Conservation (phyloP, 2,888 invertebrate species). For the Hetaerina titia region DNA sequence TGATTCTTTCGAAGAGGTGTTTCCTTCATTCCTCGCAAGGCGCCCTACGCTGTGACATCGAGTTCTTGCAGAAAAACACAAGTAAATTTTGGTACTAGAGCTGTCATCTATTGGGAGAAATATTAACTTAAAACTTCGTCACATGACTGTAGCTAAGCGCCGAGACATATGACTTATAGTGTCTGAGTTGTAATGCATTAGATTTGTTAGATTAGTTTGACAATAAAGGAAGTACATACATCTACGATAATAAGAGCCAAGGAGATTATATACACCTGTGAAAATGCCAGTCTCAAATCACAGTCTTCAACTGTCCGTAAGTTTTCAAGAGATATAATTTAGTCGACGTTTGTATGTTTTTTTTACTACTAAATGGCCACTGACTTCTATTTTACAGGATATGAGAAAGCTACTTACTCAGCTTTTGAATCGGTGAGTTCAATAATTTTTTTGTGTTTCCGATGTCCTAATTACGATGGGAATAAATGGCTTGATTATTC, state of each 20-base stretch:
- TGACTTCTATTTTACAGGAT: conserved; percentile 4
- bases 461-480: background rate
- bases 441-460: background rate
- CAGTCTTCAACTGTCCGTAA: conserved; percentile 42
- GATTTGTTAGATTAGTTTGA: background rate
- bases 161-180: background rate
- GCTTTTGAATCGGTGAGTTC: conserved; percentile 45
- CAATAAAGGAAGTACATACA: background rate
- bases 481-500: background rate
- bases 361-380: background rate
- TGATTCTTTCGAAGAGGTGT: too few relatives aligned
- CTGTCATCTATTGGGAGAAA: too few relatives aligned
- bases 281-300: conserved; percentile 58
- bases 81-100: too few relatives aligned
- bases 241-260: background rate
- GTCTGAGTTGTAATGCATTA: background rate
- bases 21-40: too few relatives aligned
- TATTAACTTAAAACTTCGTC: background rate
- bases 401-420: conserved; percentile 48
- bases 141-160: background rate
- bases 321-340: background rate
- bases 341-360: background rate
- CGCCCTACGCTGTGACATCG: too few relatives aligned
- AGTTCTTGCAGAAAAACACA: too few relatives aligned
- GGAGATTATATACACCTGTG: background rate